These are phyloP conservation scores for Myotis davidii DNA, from an alignment of 2,113 vertebrate genomes.

Conservation along the genomic window DNA sequence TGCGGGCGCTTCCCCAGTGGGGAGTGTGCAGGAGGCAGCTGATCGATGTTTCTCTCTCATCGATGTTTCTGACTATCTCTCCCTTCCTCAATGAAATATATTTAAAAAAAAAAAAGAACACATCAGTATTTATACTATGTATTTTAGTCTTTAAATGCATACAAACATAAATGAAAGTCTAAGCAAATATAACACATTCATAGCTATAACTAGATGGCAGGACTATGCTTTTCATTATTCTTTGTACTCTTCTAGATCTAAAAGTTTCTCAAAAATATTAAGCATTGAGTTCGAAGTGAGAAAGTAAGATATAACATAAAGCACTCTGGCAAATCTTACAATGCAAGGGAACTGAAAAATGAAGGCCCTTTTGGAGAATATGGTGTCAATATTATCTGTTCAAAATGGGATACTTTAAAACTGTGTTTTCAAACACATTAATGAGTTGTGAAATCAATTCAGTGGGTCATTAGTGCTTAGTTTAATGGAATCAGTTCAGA, in stretches of 20 bases:
- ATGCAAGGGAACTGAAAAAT: neutral
- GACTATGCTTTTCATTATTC: neutral
- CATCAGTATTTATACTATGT: neutral
- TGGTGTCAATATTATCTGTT: neutral
- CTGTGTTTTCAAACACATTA: neutral
- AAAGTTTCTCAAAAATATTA: neutral
- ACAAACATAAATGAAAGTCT: neutral
- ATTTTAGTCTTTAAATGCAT: neutral
- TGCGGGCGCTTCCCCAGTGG: no score
- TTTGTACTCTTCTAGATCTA: neutral
- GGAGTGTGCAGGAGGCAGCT: no score
- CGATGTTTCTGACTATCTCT: no score
- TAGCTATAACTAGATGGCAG: neutral
- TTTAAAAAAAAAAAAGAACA: no score
- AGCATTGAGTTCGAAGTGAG: neutral
- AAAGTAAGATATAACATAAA: neutral
- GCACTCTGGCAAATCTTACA: neutral
- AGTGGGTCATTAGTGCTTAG: neutral
- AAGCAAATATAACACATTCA: neutral
- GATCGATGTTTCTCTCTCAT: no score
- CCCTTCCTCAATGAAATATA: no score
- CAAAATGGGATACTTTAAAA: neutral
- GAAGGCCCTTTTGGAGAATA: neutral
- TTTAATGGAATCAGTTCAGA: neutral
- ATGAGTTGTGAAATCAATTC: neutral